Evolutionary conservation across 2,888 invertebrate species (phyloP).

Genomic region (Bellardia bayeri): DNA sequence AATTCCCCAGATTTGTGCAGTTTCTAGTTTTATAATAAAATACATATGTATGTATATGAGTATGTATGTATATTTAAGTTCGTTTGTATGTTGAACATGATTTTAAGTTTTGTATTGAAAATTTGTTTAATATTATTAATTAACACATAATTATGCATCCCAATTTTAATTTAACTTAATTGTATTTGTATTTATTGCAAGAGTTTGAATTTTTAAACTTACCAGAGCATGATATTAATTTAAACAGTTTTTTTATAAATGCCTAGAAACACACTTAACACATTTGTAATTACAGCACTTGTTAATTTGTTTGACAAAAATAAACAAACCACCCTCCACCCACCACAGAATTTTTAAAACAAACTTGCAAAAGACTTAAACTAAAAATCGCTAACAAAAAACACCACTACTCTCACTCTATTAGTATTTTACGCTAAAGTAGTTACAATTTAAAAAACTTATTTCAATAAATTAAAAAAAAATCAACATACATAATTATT

Average conservation of each 20-base stretch:
- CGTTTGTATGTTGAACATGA: too few species aligned
- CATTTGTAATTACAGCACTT: constrained; percentile 38
- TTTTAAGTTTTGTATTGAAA: too few species aligned
- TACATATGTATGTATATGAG: too few species aligned
- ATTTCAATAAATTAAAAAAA: constrained; percentile 47
- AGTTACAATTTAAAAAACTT: constrained; percentile 55
- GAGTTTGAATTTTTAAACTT: background rate
- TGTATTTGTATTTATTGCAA: too few species aligned
- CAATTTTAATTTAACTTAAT: too few species aligned
- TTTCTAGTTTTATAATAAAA: too few species aligned
- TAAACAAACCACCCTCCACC: too few species aligned
- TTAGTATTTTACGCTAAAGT: constrained; percentile 32
- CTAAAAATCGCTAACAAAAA: constrained; percentile 34
- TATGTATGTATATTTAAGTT: too few species aligned
- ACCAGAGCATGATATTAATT: constrained; percentile 35
- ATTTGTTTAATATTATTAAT: too few species aligned
- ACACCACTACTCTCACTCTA: constrained; percentile 40
- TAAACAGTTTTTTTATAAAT: background rate
- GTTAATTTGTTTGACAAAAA: constrained; percentile 25
- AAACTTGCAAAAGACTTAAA: constrained; percentile 21
- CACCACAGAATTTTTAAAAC: constrained; percentile 3
- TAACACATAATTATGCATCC: too few species aligned
- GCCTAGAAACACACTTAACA: constrained; percentile 4
- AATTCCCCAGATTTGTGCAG: too few species aligned
- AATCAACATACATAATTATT: constrained; percentile 40